phyloP scores from a whole-genome alignment of 2,888 invertebrate genomes.

The Epinotia demarniana region DNA sequence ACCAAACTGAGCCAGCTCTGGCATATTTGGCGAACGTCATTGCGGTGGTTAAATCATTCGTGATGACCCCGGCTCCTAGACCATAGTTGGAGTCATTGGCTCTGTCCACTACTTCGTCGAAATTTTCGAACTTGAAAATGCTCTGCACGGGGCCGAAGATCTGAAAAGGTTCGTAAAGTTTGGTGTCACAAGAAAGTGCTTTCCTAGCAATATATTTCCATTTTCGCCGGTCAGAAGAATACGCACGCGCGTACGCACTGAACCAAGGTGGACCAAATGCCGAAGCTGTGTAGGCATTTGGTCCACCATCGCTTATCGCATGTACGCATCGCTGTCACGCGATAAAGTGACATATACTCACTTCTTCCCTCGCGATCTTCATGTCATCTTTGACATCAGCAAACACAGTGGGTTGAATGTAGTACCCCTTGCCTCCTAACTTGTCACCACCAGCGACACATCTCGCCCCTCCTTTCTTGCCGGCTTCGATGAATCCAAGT shows the following conservation, averaged over 20 bases:
- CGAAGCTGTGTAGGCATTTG: no score
- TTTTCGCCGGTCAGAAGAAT: no score
- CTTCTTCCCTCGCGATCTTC: slow-evolving; percentile 92
- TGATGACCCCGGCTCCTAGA: slow-evolving; percentile 93
- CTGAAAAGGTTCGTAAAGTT: slow-evolving; percentile 68
- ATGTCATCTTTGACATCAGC: slow-evolving; percentile 91
- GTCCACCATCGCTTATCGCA: no score
- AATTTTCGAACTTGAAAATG: slow-evolving; percentile 92
- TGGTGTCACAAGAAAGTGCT: neutral
- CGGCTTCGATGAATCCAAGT: slow-evolving; percentile 89
- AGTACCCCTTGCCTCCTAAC: slow-evolving; percentile 88
- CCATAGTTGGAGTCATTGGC: slow-evolving; percentile 94
- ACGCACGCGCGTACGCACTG: no score
- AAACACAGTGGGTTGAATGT: slow-evolving; percentile 91
- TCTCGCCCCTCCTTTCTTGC: slow-evolving; percentile 92
- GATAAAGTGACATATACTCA: slow-evolving; percentile 55
- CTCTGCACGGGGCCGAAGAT: slow-evolving; percentile 97
- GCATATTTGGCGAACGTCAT: slow-evolving; percentile 91
- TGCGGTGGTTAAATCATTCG: slow-evolving; percentile 92
- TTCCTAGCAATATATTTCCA: no score
- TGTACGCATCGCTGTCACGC: no score
- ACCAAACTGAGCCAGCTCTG: slow-evolving; percentile 94
- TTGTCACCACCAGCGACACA: slow-evolving; percentile 91
- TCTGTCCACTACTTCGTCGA: slow-evolving; percentile 93
- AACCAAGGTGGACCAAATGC: no score